phyloP scores from a whole-genome alignment of 2,113 vertebrate species.

The Aegithalos caudatus region DNA sequence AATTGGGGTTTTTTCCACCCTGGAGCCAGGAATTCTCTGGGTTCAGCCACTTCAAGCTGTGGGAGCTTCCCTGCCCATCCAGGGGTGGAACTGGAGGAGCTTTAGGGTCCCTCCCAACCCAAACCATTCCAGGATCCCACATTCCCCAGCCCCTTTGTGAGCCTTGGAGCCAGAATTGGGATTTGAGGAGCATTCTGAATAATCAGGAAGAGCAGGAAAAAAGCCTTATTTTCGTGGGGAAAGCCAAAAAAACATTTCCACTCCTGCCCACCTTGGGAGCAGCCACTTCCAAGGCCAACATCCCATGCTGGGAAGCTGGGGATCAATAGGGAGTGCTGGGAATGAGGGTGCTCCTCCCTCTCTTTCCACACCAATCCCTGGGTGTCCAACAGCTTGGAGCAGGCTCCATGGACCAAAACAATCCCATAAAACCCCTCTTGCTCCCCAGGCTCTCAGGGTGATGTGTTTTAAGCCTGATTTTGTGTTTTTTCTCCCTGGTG shows the following conservation, averaged over 20 bases:
- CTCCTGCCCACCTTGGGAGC: not conserved
- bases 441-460: not conserved
- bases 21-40: accelerated
- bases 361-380: not conserved
- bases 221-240: not conserved
- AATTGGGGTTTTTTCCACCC: not conserved
- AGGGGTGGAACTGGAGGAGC: too few species aligned
- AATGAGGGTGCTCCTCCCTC: not conserved
- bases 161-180: not conserved
- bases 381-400: not conserved
- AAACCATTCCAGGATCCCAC: not conserved
- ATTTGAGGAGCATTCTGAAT: not conserved
- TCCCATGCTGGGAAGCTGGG: not conserved
- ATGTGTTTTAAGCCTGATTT: not conserved
- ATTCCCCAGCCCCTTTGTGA: not conserved
- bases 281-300: not conserved
- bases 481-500: not conserved
- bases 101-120: not conserved
- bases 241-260: not conserved
- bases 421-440: not conserved
- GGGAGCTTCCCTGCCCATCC: not conserved
- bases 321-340: not conserved
- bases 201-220: not conserved
- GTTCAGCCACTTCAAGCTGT: not conserved
- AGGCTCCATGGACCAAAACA: not conserved